These are phyloP conservation scores for Petrocephalus schoutedeni DNA, from an alignment of 2,797 vertebrate species.

Conservation along the genomic window DNA sequence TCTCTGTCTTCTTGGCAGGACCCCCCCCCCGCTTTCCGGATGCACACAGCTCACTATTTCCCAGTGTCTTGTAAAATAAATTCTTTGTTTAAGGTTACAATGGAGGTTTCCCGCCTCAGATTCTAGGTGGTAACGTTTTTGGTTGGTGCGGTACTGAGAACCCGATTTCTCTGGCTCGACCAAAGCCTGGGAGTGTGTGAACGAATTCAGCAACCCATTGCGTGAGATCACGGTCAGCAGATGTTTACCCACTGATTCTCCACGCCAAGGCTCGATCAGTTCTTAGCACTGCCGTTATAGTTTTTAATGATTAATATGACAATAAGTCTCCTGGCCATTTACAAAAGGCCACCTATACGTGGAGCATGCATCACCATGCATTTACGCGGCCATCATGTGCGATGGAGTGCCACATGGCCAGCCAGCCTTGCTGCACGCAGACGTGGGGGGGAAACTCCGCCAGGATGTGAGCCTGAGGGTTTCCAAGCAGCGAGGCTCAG, in stretches of 20 bases:
- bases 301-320: constrained; percentile 42
- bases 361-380: constrained; percentile 14
- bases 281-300: constrained; percentile 33
- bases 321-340: constrained; percentile 26
- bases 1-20: not conserved
- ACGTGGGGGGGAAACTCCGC: not conserved
- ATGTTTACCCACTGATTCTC: constrained; percentile 40
- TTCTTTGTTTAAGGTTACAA: not conserved
- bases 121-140: not conserved
- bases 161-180: not conserved
- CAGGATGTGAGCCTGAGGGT: not conserved
- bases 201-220: constrained; percentile 46
- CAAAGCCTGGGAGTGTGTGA: not conserved
- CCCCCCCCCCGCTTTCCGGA: not conserved
- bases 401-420: constrained; percentile 18
- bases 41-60: not conserved
- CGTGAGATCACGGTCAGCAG: constrained; percentile 39
- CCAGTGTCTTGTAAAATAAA: not conserved
- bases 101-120: not conserved
- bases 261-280: constrained; percentile 35
- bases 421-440: not conserved
- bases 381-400: constrained; percentile 23
- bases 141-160: not conserved
- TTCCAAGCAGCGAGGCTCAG: not conserved
- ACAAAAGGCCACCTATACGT: constrained; percentile 23